Base-by-base conservation (phyloP, 1,140 invertebrate species). In the Drosophila arizonae region DNA sequence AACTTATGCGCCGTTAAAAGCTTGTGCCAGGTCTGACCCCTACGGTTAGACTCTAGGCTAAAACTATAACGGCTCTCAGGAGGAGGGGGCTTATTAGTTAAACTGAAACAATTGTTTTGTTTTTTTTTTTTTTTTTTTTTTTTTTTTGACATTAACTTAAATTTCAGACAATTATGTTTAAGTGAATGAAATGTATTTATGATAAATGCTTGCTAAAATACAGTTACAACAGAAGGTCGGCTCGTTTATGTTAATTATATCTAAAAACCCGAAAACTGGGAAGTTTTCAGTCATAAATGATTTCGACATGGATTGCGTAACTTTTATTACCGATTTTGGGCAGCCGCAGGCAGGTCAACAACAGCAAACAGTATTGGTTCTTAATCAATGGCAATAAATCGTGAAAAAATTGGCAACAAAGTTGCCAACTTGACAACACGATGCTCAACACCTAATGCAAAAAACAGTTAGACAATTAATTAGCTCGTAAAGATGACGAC, bases 401-500 rank as follows among this genome's bases (percentile, higher is more conserved):
- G 36, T 17, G 45, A n/a, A 24, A 48, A 36, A 61, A 33, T 48
- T 13, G 24, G 17, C 26, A 33, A 33, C 10, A n/a, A 33, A 64
- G 51, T 52, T 60, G 70, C 61, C 70, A 77, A 74, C 67, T 62
- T 75, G 70, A 72, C 81, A 86, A 86, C 79, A 86, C 62, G 79
- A 73, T 73, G 69, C 68, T 82, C 71, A 76, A 87, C 82, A 88
- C 76, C 78, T 87, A 28, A 48, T 21, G 48, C 51, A 45, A 56
- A 54, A 74, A 75, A 81, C 58, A 69, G 73, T 72, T 78, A 67
- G 65, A 55, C 75, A 78, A 79, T 86, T 78, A 87, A 86, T 86
- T 87, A 72, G 68, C 54, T 76, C 71, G 64, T 54, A 46, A 61
- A 77, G 52, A 72, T 61, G 60, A 65, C 52, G 77, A 51, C 66